Evolutionary conservation across 2,797 vertebrate species (phyloP), one percentile per base, ranked within the genome.

Genomic region (Mus minutoides): DNA sequence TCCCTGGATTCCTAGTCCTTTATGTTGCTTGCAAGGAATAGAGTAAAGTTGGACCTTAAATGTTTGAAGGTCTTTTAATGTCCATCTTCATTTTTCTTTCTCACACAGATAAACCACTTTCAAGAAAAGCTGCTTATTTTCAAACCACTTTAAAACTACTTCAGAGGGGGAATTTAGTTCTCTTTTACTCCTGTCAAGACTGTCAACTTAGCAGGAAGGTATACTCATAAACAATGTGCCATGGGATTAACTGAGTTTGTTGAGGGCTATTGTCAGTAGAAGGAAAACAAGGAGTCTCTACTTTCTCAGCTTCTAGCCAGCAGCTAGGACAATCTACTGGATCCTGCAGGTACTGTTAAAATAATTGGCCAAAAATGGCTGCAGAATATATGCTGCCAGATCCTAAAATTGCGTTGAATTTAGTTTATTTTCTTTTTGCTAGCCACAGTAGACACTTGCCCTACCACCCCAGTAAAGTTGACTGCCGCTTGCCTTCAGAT

Each of bases 121-220:
- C 29, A 77, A 80, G 83, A 91, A 87, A 87, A 97, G 21, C 60
- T 76, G 49, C 31, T 92, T 95, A 84, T 83, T 92, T 86, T 80
- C 91, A 95, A 96, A 73, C 22, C 19, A 56, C 80, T 69, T 69
- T 69, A 69, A 90, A 80, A 54, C 14, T 19, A 88, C 24, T 88
- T 93, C 54, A 93, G 67, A 75, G 86, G 94, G 29, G 91, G 49
- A 93, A 95, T 76, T 94, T 24, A 54, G 0, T 62, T 92, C 12
- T 37, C 26, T 91, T 56, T 90, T n/a, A 64, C 9, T 40, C 46
- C 29, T 82, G 52, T 77, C 58, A 80, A 87, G 62, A 71, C 62
- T 95, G 76, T 82, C 12, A 0, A 24, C 26, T 77, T 83, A 77
- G 69, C 0, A 2, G 79, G 76, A 69, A 58, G 43, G 3, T 56